A percentile compares a stretch with the other conserved stretches of the same genome.
phyloP scores from a whole-genome alignment of 2,113 vertebrate genomes.

The Chamaetylas fuelleborni region DNA sequence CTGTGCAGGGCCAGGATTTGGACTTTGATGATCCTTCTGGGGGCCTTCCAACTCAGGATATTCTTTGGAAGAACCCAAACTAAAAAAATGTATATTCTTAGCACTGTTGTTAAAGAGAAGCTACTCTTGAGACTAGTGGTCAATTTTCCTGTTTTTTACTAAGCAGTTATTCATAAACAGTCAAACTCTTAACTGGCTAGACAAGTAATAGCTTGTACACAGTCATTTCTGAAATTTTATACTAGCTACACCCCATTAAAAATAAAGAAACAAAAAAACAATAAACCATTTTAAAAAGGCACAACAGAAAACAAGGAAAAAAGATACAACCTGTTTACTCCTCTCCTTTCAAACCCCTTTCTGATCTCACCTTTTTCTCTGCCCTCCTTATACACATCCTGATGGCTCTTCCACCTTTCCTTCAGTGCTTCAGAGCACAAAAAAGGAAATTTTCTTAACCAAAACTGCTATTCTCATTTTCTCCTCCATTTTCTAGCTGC shows the following conservation, averaged over 20 bases:
- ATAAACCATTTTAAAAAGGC: background rate
- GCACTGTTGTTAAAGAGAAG: background rate
- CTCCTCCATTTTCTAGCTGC: background rate
- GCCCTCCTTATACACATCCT: background rate
- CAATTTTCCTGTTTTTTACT: background rate
- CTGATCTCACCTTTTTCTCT: background rate
- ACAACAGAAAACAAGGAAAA: background rate
- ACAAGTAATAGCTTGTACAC: background rate
- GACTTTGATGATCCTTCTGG: background rate
- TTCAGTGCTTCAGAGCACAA: background rate
- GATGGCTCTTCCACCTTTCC: background rate
- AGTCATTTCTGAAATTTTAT: background rate
- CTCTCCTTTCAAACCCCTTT: background rate
- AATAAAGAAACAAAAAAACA: background rate
- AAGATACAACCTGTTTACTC: background rate
- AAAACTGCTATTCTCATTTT: background rate
- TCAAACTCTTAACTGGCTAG: background rate
- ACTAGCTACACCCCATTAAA: background rate
- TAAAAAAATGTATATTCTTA: background rate
- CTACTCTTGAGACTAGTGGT: background rate
- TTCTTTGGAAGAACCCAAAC: background rate
- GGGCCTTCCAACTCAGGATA: background rate
- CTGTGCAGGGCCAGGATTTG: background rate
- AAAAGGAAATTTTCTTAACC: background rate
- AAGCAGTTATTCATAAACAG: background rate